phyloP scores from a whole-genome alignment of 2,888 invertebrate genomes.

The Acronicta psi region DNA sequence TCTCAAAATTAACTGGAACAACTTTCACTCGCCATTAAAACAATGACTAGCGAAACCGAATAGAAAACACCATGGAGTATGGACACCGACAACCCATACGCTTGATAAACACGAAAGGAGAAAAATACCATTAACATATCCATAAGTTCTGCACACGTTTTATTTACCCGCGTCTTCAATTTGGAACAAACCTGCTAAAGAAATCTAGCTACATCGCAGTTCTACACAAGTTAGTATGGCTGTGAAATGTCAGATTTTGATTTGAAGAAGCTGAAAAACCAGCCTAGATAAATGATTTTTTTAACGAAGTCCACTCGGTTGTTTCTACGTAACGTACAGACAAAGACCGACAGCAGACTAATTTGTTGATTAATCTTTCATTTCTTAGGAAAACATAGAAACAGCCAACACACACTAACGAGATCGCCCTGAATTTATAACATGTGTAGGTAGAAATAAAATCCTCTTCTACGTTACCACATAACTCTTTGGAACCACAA shows the following conservation, averaged over 20 bases:
- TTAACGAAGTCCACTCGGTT: neutral
- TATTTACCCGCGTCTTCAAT: neutral
- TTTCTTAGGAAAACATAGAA: neutral
- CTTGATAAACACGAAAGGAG: conserved; percentile 28
- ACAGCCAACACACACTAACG: neutral
- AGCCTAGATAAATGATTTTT: too few species aligned
- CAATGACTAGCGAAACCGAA: conserved; percentile 51
- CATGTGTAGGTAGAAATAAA: conserved; percentile 21
- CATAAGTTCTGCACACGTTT: conserved; percentile 17
- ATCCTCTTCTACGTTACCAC: conserved; percentile 15
- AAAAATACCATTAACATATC: conserved; percentile 17
- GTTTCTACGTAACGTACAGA: too few species aligned
- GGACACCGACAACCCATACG: conserved; percentile 14
- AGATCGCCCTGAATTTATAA: neutral
- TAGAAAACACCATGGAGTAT: conserved; percentile 36
- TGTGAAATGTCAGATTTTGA: too few species aligned
- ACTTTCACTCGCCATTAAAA: conserved; percentile 53
- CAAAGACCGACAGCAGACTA: too few species aligned
- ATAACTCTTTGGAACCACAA: conserved; percentile 60
- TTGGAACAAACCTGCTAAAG: neutral
- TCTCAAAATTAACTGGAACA: conserved; percentile 48
- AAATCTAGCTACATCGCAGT: neutral
- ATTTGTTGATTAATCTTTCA: neutral
- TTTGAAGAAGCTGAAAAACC: neutral
- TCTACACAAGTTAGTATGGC: too few species aligned